Percentiles rank a stretch among this genome's conserved stretches.
Evolutionary conservation across 2,113 vertebrate species (phyloP).

Genomic region (Rhinolophus sinicus): DNA sequence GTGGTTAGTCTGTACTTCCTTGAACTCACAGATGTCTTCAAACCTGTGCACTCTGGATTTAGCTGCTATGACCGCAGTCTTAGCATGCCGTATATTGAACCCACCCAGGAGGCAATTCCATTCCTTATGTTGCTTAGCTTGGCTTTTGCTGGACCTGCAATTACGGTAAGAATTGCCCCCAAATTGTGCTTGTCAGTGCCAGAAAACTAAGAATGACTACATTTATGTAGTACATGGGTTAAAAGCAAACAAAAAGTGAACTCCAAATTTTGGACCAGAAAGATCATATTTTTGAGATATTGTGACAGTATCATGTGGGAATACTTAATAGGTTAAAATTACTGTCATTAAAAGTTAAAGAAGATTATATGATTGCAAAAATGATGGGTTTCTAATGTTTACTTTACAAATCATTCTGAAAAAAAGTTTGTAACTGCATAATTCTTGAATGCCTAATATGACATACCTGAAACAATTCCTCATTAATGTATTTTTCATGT

Average conservation of each 20-base stretch:
- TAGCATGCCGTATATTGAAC: conserved; percentile 97
- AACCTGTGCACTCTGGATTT: conserved; percentile 96
- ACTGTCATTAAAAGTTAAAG: background rate
- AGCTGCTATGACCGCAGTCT: conserved; percentile 97
- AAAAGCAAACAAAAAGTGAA: background rate
- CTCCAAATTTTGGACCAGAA: background rate
- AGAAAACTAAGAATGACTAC: background rate
- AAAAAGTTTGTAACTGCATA: background rate
- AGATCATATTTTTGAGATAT: background rate
- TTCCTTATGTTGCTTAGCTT: conserved; percentile 97
- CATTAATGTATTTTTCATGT: background rate
- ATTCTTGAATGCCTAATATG: background rate
- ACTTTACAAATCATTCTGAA: background rate
- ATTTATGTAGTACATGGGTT: background rate
- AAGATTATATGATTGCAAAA: background rate
- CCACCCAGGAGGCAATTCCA: conserved; percentile 95
- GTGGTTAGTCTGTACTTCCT: conserved; percentile 99
- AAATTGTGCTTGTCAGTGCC: background rate
- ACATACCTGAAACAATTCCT: background rate
- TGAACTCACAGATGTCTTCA: conserved; percentile 98
- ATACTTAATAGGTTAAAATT: background rate
- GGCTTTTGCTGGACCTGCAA: conserved; percentile 95
- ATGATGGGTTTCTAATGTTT: background rate
- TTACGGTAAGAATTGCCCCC: conserved; percentile 88
- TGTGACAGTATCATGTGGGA: background rate